Evolutionary conservation across 2,888 invertebrate genomes (phyloP).

Genomic region (Brachyptera risi): DNA sequence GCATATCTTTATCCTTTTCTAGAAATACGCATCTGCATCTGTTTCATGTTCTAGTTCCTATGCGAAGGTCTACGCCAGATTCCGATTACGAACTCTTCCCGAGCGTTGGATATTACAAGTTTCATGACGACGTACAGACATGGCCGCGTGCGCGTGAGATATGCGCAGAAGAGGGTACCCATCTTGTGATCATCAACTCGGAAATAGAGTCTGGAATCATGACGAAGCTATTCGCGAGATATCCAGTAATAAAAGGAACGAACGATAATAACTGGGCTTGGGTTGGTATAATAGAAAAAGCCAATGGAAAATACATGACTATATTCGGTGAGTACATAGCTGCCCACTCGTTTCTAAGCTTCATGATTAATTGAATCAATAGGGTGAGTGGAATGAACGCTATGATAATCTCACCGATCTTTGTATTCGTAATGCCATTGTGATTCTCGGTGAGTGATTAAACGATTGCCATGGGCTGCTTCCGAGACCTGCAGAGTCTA

Average conservation of each 20-base stretch:
- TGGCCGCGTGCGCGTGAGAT: conserved; percentile 21
- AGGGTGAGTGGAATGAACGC: too few species aligned
- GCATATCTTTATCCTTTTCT: too few species aligned
- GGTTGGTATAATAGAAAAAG: conserved; percentile 30
- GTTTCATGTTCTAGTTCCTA: conserved; percentile 21
- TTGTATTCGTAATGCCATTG: too few species aligned
- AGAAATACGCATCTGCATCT: too few species aligned
- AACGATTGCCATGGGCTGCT: too few species aligned
- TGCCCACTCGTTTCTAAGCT: too few species aligned
- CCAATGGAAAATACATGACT: conserved; percentile 28
- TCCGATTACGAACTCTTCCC: conserved; percentile 26
- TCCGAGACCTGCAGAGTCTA: too few species aligned
- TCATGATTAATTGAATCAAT: too few species aligned
- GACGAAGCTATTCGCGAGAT: conserved; percentile 24
- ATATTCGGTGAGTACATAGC: conserved; percentile 17
- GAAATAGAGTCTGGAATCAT: conserved; percentile 27
- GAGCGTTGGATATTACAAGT: conserved; percentile 27
- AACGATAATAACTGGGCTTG: conserved; percentile 20
- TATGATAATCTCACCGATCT: too few species aligned
- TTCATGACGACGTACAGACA: conserved; percentile 2
- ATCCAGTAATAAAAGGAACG: conserved; percentile 5
- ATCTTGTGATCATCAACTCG: conserved; percentile 33
- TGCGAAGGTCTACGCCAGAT: background rate
- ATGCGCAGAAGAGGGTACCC: conserved; percentile 27
- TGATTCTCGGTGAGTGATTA: too few species aligned